phyloP scores from a whole-genome alignment of 2,113 vertebrate species.

The Triplophysa rosa region DNA sequence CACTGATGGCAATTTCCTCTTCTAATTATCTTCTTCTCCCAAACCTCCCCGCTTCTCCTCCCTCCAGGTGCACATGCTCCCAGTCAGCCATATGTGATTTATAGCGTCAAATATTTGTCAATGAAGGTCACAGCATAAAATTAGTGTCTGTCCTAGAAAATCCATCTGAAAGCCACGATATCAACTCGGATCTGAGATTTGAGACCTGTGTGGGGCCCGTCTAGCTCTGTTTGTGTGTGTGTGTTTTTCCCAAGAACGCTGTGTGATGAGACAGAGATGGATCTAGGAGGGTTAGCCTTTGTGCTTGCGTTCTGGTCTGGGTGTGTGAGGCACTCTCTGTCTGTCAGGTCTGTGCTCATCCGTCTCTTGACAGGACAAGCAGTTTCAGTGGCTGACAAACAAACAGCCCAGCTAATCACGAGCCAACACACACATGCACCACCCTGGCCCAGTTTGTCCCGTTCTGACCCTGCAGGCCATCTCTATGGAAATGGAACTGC shows the following conservation, averaged over 20 bases:
- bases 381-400: slow-evolving; percentile 55
- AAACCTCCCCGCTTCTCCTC: slow-evolving; percentile 62
- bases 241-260: slow-evolving; percentile 33
- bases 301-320: slow-evolving; percentile 38
- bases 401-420: slow-evolving; percentile 56
- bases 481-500: slow-evolving; percentile 51
- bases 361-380: slow-evolving; percentile 57
- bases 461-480: slow-evolving; percentile 48
- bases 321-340: slow-evolving; percentile 40
- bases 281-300: slow-evolving; percentile 45
- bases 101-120: slow-evolving; percentile 79
- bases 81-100: slow-evolving; percentile 69
- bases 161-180: slow-evolving; percentile 62
- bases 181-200: slow-evolving; percentile 51
- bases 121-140: slow-evolving; percentile 81
- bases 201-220: neutral
- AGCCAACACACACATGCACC: slow-evolving; percentile 40
- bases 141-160: slow-evolving; percentile 76
- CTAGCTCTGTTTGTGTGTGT: slow-evolving; percentile 41
- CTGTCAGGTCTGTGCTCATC: slow-evolving; percentile 54
- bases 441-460: slow-evolving; percentile 49
- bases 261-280: slow-evolving; percentile 47
- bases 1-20: slow-evolving; percentile 78
- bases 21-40: slow-evolving; percentile 79
- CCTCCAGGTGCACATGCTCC: slow-evolving; percentile 41